Conservation (phyloP, 2,797 vertebrate genomes). For the Acropternis orthonyx region DNA sequence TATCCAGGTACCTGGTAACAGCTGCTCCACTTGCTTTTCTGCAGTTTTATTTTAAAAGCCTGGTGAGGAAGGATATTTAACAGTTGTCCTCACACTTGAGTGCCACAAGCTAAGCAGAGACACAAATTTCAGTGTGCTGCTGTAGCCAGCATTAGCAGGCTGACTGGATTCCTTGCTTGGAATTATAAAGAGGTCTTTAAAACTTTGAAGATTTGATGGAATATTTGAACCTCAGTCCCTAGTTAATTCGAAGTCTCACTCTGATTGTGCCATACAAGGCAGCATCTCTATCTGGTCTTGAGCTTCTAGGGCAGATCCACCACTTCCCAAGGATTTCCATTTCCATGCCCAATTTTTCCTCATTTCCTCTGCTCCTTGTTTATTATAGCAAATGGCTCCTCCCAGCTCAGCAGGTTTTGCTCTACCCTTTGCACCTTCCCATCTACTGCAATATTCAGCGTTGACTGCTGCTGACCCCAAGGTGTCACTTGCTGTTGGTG, state of each 20-base stretch:
- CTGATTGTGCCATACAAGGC: not conserved
- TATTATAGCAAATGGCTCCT: not conserved
- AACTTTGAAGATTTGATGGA: not conserved
- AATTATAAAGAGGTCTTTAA: not conserved
- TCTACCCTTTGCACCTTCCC: not conserved
- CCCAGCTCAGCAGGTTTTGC: not conserved
- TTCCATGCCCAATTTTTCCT: not conserved
- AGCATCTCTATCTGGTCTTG: not conserved
- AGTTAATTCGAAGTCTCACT: not conserved
- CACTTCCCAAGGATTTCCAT: not conserved
- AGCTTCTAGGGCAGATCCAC: not conserved
- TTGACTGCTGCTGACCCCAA: not conserved
- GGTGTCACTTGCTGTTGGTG: not conserved
- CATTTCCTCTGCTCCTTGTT: not conserved
- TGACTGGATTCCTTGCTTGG: not conserved
- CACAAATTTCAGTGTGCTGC: not conserved
- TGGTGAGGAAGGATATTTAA: not conserved
- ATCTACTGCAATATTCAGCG: not conserved
- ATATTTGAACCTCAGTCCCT: not conserved
- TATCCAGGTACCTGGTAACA: not conserved
- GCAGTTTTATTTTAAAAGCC: not conserved
- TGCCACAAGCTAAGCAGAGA: not conserved
- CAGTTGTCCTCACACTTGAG: not conserved
- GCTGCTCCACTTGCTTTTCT: not conserved
- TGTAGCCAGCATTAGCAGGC: not conserved